Evolutionary conservation across 92 coral and sea anemone genomes (phyloP).

Genomic region (Parazoanthus swiftii): DNA sequence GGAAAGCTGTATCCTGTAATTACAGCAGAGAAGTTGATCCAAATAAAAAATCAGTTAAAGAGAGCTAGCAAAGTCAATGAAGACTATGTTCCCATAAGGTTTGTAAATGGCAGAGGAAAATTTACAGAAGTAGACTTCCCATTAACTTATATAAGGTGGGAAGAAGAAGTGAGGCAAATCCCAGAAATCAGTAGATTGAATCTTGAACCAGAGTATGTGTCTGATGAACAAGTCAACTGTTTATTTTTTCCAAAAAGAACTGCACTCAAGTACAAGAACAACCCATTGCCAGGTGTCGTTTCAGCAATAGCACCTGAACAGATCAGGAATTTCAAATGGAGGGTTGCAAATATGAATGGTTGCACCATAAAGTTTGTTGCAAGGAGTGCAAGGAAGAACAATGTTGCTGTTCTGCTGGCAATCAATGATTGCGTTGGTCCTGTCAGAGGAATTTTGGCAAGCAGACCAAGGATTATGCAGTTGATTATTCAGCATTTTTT

Average conservation of each 20-base stretch:
- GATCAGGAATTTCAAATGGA: background rate
- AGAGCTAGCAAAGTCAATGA: background rate
- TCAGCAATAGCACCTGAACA: background rate
- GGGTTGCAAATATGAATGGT: constrained; percentile 32
- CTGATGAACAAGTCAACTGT: background rate
- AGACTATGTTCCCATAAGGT: constrained; percentile 5
- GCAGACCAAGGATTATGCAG: background rate
- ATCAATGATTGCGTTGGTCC: constrained; percentile 37
- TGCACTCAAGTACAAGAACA: background rate
- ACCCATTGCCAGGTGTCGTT: constrained; percentile 1
- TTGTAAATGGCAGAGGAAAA: background rate
- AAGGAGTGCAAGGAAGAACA: background rate
- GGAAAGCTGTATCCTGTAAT: background rate
- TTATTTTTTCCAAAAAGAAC: background rate
- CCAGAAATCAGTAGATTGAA: background rate
- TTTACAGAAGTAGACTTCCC: constrained; percentile 27
- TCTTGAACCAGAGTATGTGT: background rate
- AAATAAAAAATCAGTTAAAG: background rate
- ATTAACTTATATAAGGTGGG: background rate
- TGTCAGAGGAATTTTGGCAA: background rate
- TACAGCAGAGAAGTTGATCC: background rate
- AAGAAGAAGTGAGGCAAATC: background rate
- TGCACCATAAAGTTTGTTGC: constrained; percentile 14
- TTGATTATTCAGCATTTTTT: background rate
- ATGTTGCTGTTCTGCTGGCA: constrained; percentile 32